A percentile compares a stretch with the other conserved stretches of the same genome.
These are phyloP conservation scores for Peromyscus polionotus DNA, from an alignment of 2,113 vertebrate genomes.

Conservation along the genomic window DNA sequence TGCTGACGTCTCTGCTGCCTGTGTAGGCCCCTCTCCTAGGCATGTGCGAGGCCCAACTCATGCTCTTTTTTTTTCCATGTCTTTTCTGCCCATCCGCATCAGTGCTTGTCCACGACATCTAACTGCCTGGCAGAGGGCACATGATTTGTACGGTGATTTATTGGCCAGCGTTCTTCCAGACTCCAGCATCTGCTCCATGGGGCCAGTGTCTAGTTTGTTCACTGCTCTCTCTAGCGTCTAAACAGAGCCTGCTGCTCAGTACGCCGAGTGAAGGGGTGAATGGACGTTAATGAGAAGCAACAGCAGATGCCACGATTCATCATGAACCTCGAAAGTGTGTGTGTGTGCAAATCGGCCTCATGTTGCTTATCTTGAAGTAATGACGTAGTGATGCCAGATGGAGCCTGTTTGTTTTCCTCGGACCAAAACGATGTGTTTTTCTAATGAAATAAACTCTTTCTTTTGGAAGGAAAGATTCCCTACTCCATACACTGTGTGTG, in stretches of 20 bases:
- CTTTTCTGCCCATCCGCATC: not conserved
- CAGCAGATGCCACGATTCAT: not conserved
- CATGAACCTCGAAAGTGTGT: not conserved
- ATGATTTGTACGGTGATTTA: not conserved
- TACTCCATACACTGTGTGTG: not conserved
- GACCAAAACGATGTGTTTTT: slow-evolving; percentile 36
- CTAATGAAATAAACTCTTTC: slow-evolving; percentile 50
- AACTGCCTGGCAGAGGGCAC: not conserved
- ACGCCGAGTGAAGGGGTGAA: not conserved
- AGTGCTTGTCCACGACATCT: not conserved
- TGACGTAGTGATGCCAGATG: slow-evolving; percentile 1
- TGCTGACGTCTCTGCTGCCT: not conserved
- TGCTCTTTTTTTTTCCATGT: not conserved
- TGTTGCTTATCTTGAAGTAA: slow-evolving; percentile 38
- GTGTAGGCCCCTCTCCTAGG: not conserved
- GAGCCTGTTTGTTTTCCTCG: slow-evolving; percentile 28
- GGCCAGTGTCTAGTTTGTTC: not conserved
- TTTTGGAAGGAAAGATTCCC: slow-evolving; percentile 6
- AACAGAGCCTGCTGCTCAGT: not conserved
- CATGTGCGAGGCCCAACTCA: not conserved
- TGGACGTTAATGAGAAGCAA: not conserved
- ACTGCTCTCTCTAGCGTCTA: not conserved
- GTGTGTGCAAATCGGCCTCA: not conserved
- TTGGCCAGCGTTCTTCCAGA: not conserved
- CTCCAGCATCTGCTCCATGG: not conserved